These are phyloP conservation scores for Drosophila willistoni DNA, from an alignment of 1,140 invertebrate species.

Conservation along the genomic window DNA sequence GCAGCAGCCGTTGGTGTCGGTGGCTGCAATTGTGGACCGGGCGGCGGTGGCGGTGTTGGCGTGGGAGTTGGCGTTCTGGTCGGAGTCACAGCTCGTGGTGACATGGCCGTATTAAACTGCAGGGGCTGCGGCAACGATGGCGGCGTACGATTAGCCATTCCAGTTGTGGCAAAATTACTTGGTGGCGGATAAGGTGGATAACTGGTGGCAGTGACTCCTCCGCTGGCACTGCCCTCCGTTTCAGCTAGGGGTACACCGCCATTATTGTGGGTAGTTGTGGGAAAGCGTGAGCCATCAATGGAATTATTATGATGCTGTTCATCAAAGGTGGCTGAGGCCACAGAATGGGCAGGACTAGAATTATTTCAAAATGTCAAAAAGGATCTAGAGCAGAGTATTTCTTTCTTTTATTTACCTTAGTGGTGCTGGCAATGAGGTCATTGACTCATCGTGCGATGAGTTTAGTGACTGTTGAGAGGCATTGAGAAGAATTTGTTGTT, in stretches of 20 bases:
- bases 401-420: constrained; percentile 65
- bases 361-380: constrained; percentile 17
- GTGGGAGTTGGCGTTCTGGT: constrained; percentile 62
- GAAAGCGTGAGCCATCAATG: constrained; percentile 71
- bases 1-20: constrained; percentile 42
- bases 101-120: constrained; percentile 59
- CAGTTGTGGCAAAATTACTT: constrained; percentile 39
- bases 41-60: constrained; percentile 49
- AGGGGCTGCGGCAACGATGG: constrained; percentile 34
- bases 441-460: constrained; percentile 83
- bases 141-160: constrained; percentile 31
- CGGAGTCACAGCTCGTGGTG: constrained; percentile 72
- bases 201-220: constrained; percentile 23
- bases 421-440: constrained; percentile 80
- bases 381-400: constrained; percentile 6
- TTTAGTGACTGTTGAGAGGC: constrained; percentile 81
- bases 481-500: constrained; percentile 70
- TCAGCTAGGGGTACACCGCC: constrained; percentile 26
- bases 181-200: constrained; percentile 43
- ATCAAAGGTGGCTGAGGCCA: constrained; percentile 77
- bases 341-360: constrained; percentile 76
- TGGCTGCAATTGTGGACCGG: constrained; percentile 36
- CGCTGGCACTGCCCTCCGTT: constrained; percentile 20
- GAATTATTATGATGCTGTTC: constrained; percentile 79
- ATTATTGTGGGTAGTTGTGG: constrained; percentile 50